A percentile compares a stretch with the other conserved stretches of the same genome.
These are phyloP conservation scores for Drosophila rellima DNA, from an alignment of 2,888 invertebrate genomes.

Conservation along the genomic window DNA sequence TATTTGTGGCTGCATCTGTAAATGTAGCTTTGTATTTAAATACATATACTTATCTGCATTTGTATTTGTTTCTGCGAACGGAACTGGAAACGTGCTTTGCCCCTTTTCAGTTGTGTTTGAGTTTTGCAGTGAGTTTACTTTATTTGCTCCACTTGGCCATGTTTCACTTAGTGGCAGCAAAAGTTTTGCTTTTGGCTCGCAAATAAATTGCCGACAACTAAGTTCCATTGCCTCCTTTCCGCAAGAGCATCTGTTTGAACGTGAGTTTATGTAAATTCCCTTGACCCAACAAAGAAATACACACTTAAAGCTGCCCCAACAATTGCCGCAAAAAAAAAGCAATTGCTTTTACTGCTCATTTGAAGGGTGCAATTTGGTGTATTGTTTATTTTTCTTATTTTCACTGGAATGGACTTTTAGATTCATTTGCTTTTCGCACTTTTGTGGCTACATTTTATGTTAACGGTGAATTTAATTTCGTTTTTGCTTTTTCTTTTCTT, in stretches of 20 bases:
- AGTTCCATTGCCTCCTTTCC: constrained; percentile 13
- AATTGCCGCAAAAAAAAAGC: constrained; percentile 14
- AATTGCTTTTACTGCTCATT: constrained; percentile 25
- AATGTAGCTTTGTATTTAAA: not conserved
- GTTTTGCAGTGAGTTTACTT: constrained; percentile 27
- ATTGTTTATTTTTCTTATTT: constrained; percentile 30
- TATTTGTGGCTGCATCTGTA: not conserved
- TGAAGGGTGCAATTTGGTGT: constrained; percentile 39
- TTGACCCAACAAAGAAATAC: constrained; percentile 5
- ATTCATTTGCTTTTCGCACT: constrained; percentile 2
- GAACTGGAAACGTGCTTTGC: constrained; percentile 21
- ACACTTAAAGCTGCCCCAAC: constrained; percentile 5
- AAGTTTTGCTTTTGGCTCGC: constrained; percentile 29
- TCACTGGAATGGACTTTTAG: constrained; percentile 8
- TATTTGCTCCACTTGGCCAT: constrained; percentile 43
- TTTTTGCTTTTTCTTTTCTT: constrained; percentile 24
- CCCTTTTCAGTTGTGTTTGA: constrained; percentile 32
- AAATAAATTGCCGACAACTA: constrained; percentile 48
- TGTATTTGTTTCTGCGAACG: constrained; percentile 1
- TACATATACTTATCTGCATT: not conserved
- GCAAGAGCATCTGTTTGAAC: constrained; percentile 12
- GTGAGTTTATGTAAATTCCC: constrained; percentile 56
- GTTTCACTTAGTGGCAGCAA: constrained; percentile 48
- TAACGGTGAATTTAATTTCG: constrained; percentile 22
- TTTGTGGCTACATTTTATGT: constrained; percentile 24